Base-by-base conservation (phyloP, 2,797 vertebrate genomes). In the Triplophysa yarkandensis region DNA sequence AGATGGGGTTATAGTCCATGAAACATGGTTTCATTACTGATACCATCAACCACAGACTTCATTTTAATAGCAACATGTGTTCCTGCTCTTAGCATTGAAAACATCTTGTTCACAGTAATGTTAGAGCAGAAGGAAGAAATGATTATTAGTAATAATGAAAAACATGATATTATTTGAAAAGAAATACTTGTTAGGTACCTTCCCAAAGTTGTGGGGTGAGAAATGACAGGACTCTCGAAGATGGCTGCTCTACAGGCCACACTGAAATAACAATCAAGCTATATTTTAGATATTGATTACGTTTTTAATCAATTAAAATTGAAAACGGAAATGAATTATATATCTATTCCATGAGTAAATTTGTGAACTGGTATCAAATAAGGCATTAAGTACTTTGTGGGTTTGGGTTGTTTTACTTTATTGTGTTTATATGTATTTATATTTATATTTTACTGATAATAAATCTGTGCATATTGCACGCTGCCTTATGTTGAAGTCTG, bases 191-290 rank as follows among this genome's bases (percentile, higher is more conserved):
- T 23, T 61, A 41, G 61, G 54, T 84, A 88, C 94, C 95, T 92
- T 89, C 95, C 95, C 71, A 78, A 88, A 80, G 88, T 87, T 65
- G 79, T 61, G 23, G 90, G 88, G 57, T 93, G 96, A 65, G 92
- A 86, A 81, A 95, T 94, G 65, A 93, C 90, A 61, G 91, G 92
- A 82, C 92, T 97, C 88, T 98, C 96, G 41, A 97, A 95, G 25
- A 96, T 90, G 16, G 94, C 92, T 0, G 92, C 91, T 84, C 87
- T 93, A 25, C 89, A 91, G 66, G 95, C 94, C 82, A 96, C 92
- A 69, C 97, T 99, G 90, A 36, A 67, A 71, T 41, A 63, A 70
- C 32, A 27, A 36, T 9, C 64, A 81, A 4, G 46, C 28, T 14
- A 39, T 10, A 10, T 52, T 57, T 65, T 23, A 73, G 25, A 39